Percentiles rank a stretch among this genome's conserved stretches.
Conservation (phyloP, 2,888 invertebrate species). For the Cloeon dipterum region DNA sequence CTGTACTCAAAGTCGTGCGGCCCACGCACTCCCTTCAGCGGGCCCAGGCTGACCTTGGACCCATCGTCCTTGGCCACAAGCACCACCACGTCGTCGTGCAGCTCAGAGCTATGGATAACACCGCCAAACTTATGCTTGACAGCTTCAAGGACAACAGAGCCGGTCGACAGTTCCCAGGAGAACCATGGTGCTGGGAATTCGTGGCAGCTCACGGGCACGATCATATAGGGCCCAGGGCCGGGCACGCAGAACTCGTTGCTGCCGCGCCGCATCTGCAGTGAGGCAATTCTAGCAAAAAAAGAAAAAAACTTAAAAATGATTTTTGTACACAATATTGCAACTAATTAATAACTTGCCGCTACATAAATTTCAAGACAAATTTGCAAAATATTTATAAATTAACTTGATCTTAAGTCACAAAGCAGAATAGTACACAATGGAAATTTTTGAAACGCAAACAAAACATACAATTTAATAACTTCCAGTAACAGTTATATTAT, state of each 20-base stretch:
- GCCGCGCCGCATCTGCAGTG: slow-evolving; percentile 31
- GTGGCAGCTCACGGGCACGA: slow-evolving; percentile 63
- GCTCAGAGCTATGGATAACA: slow-evolving; percentile 24
- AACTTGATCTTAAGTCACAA: no score
- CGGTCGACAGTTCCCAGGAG: slow-evolving; percentile 22
- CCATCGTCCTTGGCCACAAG: slow-evolving; percentile 13
- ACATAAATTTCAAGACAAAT: no score
- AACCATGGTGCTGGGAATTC: slow-evolving; percentile 31
- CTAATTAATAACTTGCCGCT: no score
- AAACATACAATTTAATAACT: no score
- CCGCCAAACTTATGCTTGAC: slow-evolving; percentile 28
- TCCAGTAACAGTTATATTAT: no score
- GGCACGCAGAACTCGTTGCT: slow-evolving; percentile 51
- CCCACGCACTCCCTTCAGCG: slow-evolving; percentile 14
- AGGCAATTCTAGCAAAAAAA: slow-evolving; percentile 9
- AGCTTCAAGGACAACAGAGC: slow-evolving; percentile 21
- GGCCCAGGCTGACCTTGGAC: slow-evolving; percentile 11
- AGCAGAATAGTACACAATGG: no score
- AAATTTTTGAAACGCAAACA: no score
- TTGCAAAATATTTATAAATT: no score
- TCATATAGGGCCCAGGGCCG: slow-evolving; percentile 37
- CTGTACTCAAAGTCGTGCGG: slow-evolving; percentile 16
- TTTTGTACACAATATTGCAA: no score
- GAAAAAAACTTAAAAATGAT: no score
- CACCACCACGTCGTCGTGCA: slow-evolving; percentile 22